phyloP scores from a whole-genome alignment of 2,888 invertebrate genomes.

The Chrysopilus asiliformis region DNA sequence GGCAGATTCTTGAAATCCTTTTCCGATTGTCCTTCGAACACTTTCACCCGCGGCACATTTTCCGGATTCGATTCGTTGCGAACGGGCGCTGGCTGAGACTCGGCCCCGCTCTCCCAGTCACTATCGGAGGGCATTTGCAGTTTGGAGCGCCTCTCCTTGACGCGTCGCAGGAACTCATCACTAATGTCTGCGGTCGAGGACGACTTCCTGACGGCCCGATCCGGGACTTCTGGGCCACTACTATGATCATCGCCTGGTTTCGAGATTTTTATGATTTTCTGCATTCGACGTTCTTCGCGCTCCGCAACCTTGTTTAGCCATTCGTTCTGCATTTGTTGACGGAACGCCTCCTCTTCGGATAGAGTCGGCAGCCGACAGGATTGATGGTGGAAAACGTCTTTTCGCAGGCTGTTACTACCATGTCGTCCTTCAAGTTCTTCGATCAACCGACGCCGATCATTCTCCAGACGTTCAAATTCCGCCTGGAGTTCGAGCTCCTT shows the following conservation, averaged over 20 bases:
- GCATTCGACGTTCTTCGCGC: conserved; percentile 61
- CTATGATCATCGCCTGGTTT: conserved; percentile 34
- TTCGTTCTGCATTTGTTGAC: conserved; percentile 74
- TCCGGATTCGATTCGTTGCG: background rate
- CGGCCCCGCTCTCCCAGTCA: conserved; percentile 47
- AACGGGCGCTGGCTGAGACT: conserved; percentile 33
- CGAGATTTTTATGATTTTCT: conserved; percentile 68
- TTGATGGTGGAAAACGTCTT: conserved; percentile 12
- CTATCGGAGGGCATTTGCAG: conserved; percentile 52
- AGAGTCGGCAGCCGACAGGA: conserved; percentile 37
- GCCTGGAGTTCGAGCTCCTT: conserved; percentile 55
- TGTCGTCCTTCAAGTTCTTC: conserved; percentile 25
- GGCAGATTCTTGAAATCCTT: conserved; percentile 53
- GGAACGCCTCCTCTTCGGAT: conserved; percentile 57
- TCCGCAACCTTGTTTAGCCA: conserved; percentile 67
- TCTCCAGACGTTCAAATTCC: conserved; percentile 49
- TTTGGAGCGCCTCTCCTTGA: conserved; percentile 56
- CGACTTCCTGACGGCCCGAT: conserved; percentile 11
- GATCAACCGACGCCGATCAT: conserved; percentile 38
- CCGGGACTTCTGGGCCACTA: conserved; percentile 19
- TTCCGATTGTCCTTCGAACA: conserved; percentile 50
- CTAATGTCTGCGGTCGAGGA: conserved; percentile 39
- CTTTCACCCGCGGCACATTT: conserved; percentile 38
- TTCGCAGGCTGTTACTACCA: conserved; percentile 10
- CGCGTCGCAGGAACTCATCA: conserved; percentile 64